Percentiles rank a stretch among this genome's conserved stretches.
phyloP scores from a whole-genome alignment of 2,888 invertebrate species.

The Drosophila atroscutellata region DNA sequence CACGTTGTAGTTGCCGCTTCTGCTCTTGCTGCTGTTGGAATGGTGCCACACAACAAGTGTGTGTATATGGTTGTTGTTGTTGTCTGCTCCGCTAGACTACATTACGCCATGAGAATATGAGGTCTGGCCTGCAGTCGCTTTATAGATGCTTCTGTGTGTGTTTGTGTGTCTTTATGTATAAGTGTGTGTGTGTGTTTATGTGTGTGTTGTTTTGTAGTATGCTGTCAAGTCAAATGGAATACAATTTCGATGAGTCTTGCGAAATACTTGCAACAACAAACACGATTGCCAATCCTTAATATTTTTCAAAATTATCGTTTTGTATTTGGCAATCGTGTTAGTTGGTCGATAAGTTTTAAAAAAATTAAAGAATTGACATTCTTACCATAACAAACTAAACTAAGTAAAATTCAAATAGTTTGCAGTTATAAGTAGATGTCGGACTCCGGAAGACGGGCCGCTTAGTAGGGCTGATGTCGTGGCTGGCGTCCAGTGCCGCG shows the following conservation, averaged over 20 bases:
- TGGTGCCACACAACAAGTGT: conserved; percentile 72
- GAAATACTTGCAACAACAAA: conserved; percentile 8
- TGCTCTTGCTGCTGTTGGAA: conserved; percentile 53
- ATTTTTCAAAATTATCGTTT: neutral
- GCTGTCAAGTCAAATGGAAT: conserved; percentile 34
- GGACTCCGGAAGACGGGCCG: conserved; percentile 26
- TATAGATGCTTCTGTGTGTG: conserved; percentile 43
- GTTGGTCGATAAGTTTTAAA: neutral
- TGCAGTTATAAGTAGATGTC: conserved; percentile 68
- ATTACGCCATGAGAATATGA: conserved; percentile 52
- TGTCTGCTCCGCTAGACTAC: conserved; percentile 41
- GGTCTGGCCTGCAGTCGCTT: conserved; percentile 44
- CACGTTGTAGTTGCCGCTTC: conserved; percentile 29
- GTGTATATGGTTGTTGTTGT: conserved; percentile 35
- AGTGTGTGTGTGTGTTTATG: conserved; percentile 23
- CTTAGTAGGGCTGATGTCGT: conserved; percentile 94
- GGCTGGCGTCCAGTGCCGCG: conserved; percentile 92
- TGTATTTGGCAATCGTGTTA: conserved; percentile 10
- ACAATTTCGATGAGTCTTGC: conserved; percentile 8
- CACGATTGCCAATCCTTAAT: conserved; percentile 5
- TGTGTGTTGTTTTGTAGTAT: conserved; percentile 41
- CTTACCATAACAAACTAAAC: conserved; percentile 79
- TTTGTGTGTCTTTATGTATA: conserved; percentile 30
- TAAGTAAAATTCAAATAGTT: conserved; percentile 78
- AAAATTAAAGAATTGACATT: neutral